phyloP scores from a whole-genome alignment of 64 coral and sea anemone species.

The Dendronephthya gigantea region DNA sequence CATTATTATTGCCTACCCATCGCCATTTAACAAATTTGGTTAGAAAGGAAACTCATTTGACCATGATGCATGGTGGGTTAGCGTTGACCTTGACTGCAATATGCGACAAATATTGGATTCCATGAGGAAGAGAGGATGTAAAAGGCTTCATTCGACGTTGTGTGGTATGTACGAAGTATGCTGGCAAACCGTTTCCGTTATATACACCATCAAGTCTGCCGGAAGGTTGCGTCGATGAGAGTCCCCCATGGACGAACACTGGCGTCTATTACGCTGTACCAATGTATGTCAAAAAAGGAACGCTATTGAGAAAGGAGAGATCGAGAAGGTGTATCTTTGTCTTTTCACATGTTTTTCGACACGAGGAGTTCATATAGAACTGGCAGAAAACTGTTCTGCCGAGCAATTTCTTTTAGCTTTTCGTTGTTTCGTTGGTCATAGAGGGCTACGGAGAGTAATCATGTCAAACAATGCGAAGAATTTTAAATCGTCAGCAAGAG shows the following conservation, averaged over 20 bases:
- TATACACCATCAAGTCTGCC: neutral
- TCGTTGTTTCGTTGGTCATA: neutral
- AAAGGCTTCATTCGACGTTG: neutral
- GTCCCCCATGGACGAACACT: neutral
- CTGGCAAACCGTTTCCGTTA: neutral
- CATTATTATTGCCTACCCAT: neutral
- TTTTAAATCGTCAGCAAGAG: neutral
- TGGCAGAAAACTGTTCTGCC: neutral
- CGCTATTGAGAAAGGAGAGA: neutral
- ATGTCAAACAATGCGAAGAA: too few relatives aligned
- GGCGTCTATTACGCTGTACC: neutral
- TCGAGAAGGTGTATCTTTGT: neutral
- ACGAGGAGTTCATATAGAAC: neutral
- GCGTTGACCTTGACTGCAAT: neutral
- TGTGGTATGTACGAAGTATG: neutral
- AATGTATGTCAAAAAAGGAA: neutral
- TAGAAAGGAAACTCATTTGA: neutral
- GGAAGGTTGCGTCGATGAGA: neutral
- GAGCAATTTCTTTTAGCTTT: slow-evolving; percentile 1
- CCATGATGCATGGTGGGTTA: neutral
- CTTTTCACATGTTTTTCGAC: neutral
- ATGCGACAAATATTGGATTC: neutral
- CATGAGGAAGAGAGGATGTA: neutral
- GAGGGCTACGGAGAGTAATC: neutral
- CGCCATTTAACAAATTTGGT: neutral